phyloP scores from a whole-genome alignment of 2,113 vertebrate genomes.

The Hemibagrus wyckioides region DNA sequence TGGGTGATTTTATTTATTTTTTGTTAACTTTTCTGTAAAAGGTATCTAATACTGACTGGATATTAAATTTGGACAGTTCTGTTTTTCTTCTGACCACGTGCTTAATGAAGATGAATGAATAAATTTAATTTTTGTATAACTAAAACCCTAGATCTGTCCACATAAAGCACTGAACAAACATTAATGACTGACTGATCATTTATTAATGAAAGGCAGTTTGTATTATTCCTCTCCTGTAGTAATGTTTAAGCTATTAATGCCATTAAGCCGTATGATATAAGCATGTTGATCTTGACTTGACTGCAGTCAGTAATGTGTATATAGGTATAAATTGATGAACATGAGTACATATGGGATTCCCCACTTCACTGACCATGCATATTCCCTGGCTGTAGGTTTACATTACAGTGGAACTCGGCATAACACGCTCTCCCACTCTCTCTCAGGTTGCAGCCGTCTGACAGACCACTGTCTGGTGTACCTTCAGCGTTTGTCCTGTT shows the following conservation, averaged over 20 bases:
- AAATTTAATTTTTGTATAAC: too few relatives aligned
- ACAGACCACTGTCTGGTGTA: slow-evolving; percentile 91
- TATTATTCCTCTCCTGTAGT: neutral
- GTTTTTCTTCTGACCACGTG: too few relatives aligned
- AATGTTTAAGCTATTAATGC: neutral
- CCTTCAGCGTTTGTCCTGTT: slow-evolving; percentile 88
- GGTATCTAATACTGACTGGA: neutral
- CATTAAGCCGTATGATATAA: neutral
- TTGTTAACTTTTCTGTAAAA: neutral
- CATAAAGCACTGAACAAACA: too few relatives aligned
- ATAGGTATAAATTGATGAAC: neutral
- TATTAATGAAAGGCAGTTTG: neutral
- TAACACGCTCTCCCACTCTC: neutral
- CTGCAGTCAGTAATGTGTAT: neutral
- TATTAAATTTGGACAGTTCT: too few relatives aligned
- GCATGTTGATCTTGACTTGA: neutral
- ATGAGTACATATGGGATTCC: neutral
- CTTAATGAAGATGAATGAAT: too few relatives aligned
- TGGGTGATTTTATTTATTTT: neutral
- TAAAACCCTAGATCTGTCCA: too few relatives aligned
- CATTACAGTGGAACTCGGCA: neutral
- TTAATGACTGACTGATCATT: neutral
- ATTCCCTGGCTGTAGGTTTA: neutral
- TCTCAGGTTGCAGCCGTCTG: slow-evolving; percentile 91
- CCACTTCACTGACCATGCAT: neutral